Base-by-base conservation (phyloP, 1,140 invertebrate species). In the Zophobas morio region DNA sequence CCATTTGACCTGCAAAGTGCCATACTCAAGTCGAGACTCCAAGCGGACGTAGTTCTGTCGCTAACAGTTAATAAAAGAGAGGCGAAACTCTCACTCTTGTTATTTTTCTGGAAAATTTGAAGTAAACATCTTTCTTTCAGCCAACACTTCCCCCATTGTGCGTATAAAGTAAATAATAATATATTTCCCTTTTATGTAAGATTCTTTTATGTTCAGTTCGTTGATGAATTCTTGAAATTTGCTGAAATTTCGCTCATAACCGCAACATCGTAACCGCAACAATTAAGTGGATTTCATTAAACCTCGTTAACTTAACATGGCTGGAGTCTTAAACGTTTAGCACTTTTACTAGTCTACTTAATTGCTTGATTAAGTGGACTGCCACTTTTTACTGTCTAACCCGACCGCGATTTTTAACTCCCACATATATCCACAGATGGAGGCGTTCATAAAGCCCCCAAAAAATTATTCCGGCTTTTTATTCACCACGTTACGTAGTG, bases 401-500 rank as follows among this genome's bases (percentile, higher is more conserved):
- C n/a, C 20, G 20, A 51, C 49, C 2, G 6, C 49, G 49, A 51
- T 51, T n/a, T n/a, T 51, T 51, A 2, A 2, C 49, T 2, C 54
- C 3, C 33, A 42, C 2, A 42, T 66, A 42, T 66, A 32, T 66
- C 42, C 39, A 32, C 39, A 20, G 20, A 8, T 32, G 8, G 42
- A 63, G 42, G 33, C n/a, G 20, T 71, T 49, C 33, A 72, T 53
- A 54, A 37, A 54, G 71, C 20, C 54, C 36, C 47, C 37, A 73
- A 73, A 72, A 73, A 73, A 53, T 73, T 72, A 51, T 72, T 51
- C 51, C 8, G 66, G 36, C 40, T 73, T 72, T 73, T 73, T 73
- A 73, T 73, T 73, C 49, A 73, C 8, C 49, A 73, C 54, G 54
- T 73, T 73, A 73, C 49, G 40, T 73, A 73, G 49, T 53, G 71